Percentiles rank a stretch among this genome's conserved stretches.
Conservation (phyloP, 2,113 vertebrate genomes). For the Neotoma lepida region DNA sequence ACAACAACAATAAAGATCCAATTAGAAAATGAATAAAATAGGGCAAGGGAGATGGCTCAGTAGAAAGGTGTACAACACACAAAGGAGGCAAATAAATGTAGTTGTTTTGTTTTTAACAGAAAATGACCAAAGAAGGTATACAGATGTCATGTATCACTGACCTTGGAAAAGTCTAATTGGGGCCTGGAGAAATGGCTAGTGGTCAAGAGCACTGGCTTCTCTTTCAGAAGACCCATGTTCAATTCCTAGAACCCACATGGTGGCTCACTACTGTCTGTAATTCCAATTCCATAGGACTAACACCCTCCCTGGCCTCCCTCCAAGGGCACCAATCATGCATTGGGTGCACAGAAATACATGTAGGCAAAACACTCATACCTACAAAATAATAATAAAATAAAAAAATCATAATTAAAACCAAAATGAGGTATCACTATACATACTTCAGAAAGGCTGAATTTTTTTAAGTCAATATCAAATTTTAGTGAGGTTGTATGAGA, state of each 20-base stretch:
- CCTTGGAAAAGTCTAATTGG: neutral
- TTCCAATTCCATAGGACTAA: neutral
- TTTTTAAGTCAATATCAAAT: neutral
- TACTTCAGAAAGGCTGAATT: neutral
- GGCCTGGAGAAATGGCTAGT: neutral
- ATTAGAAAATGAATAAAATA: neutral
- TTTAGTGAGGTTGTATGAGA: neutral
- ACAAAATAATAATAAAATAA: neutral
- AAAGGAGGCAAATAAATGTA: neutral
- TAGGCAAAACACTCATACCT: neutral
- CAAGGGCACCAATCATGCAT: neutral
- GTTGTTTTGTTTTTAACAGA: neutral
- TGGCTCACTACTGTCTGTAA: neutral
- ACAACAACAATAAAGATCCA: neutral
- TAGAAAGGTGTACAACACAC: neutral
- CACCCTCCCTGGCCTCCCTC: neutral
- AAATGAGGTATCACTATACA: neutral
- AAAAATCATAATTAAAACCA: conserved; percentile 6
- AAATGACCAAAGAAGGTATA: neutral
- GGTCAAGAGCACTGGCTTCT: neutral
- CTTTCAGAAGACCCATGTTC: neutral
- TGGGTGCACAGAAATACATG: neutral
- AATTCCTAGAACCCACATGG: neutral
- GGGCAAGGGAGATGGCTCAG: neutral
- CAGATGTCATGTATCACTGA: neutral